Evolutionary conservation across 2,888 invertebrate species (phyloP), one percentile per base, ranked within the genome.

Genomic region (Agrochola lychnidis): DNA sequence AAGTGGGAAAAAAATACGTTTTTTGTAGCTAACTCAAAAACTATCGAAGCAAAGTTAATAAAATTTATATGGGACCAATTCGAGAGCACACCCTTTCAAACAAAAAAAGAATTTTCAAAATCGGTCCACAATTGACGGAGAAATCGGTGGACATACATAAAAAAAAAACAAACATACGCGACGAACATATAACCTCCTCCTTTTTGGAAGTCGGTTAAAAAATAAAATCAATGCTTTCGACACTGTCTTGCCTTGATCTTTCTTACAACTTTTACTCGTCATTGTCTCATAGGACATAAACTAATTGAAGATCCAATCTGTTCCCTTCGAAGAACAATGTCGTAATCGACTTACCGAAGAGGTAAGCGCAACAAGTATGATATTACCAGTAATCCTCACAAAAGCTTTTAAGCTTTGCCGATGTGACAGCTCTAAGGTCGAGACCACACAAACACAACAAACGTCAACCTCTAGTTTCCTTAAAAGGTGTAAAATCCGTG

Each of bases 391-490:
- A 10, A 42, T 10, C 53, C 30, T 19, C 2, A 71, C 40, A 56
- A 63, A 69, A 71, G n/a, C 53, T 56, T 30, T 30, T 67, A 42
- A 66, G 16, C 56, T 62, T 67, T 70, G 45, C 30, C 22, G 36
- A 61, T 61, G 14, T n/a, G 42, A 25, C 62, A 36, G 36, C 62
- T 63, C 48, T 68, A 77, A 70, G 70, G 62, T 42, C 16, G 12
- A 30, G 84, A 79, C 84, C 80, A 84, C 84, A 84, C 79, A 84
- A 36, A 22, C 48, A 61, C 40, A 53, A 45, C 53, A 61, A 40
- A 77, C 62, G 71, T 73, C 42, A 48, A 22, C 66, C 36, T 57
- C 59, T 42, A 57, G 22, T 68, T 64, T 22, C 77, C 63, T 48
- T 59, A 36, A 71, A 72, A 66, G 78, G 73, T 45, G 62, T 78